Evolutionary conservation across 1,140 invertebrate genomes (phyloP).

Genomic region (Drosophila leontia): DNA sequence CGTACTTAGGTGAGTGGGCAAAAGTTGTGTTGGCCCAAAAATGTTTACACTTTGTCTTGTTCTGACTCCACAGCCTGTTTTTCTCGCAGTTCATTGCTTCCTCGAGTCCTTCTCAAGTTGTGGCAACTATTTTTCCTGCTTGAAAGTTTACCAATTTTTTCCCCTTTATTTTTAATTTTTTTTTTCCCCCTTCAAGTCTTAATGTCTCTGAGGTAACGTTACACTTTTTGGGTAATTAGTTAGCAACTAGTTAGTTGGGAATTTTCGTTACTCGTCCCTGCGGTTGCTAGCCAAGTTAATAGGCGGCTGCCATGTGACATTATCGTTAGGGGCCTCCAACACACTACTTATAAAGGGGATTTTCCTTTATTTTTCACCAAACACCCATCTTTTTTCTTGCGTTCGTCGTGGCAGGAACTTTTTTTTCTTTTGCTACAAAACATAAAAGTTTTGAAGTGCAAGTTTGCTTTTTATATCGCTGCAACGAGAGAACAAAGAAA

Average conservation of each 20-base stretch:
- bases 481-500: constrained; percentile 34
- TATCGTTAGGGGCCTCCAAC: constrained; percentile 32
- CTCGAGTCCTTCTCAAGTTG: constrained; percentile 14
- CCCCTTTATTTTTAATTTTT: too few relatives aligned
- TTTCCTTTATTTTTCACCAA: not conserved
- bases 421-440: constrained; percentile 19
- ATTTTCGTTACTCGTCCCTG: constrained; percentile 40
- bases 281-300: constrained; percentile 59
- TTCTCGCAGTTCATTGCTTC: constrained; percentile 44
- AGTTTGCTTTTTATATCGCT: constrained; percentile 43
- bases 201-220: constrained; percentile 25
- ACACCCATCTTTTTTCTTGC: not conserved
- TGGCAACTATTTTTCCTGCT: constrained; percentile 35
- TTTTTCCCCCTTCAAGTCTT: not conserved
- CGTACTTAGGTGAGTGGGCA: constrained; percentile 55
- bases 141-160: constrained; percentile 28
- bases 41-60: constrained; percentile 65
- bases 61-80: constrained; percentile 14
- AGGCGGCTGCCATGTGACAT: constrained; percentile 69
- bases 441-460: constrained; percentile 37
- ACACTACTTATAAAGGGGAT: constrained; percentile 10
- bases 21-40: constrained; percentile 61
- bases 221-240: constrained; percentile 49
- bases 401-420: not conserved
- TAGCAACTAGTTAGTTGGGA: constrained; percentile 73